Base-by-base conservation (phyloP, 2,797 vertebrate genomes). In the Monodelphis domestica region DNA sequence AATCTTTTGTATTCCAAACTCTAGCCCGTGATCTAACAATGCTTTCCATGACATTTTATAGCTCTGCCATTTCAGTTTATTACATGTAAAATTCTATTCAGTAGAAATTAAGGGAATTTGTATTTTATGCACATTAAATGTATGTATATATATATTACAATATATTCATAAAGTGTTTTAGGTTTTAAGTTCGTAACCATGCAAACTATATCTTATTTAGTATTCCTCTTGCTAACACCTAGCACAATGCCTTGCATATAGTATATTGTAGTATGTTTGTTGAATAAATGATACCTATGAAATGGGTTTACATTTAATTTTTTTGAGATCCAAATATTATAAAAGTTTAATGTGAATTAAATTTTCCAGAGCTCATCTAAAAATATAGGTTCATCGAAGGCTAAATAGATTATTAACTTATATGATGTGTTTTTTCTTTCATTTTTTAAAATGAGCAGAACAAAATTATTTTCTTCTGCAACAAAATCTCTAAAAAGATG, bases 361-460 rank as follows among this genome's bases (percentile, higher is more conserved):
- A 28, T 89, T 55, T 55, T 70, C 56, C 88, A 53, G 93, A 59
- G 54, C 5, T 88, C 30, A 38, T 93, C 0, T 84, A 29, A 91
- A 90, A 6, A 9, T 33, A 53, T 38, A 63, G 26, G 26, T 87
- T 91, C 14, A 70, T 7, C 88, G 53, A 54, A 78, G 9, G 21
- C 54, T 90, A 90, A 91, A 52, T 88, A 84, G 5, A n/a, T 93
- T 90, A 50, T 91, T 90, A 56, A n/a, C n/a, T 12, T 38, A n/a
- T n/a, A n/a, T n/a, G 9, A 38, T 5, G 17, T 38, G 0, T 38
- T 21, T 78, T 45, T 14, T 29, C 56, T 26, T 53, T 11, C 53
- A 5, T 5, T 53, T 92, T 90, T 91, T 24, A 29, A 24, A 90
- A 94, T 70, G 53, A 30, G 26, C 0, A 78, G 24, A 12, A 2